A percentile compares a stretch with the other conserved stretches of the same genome.
These are phyloP conservation scores for Elephas maximus DNA, from an alignment of 2,113 vertebrate genomes.

Conservation along the genomic window DNA sequence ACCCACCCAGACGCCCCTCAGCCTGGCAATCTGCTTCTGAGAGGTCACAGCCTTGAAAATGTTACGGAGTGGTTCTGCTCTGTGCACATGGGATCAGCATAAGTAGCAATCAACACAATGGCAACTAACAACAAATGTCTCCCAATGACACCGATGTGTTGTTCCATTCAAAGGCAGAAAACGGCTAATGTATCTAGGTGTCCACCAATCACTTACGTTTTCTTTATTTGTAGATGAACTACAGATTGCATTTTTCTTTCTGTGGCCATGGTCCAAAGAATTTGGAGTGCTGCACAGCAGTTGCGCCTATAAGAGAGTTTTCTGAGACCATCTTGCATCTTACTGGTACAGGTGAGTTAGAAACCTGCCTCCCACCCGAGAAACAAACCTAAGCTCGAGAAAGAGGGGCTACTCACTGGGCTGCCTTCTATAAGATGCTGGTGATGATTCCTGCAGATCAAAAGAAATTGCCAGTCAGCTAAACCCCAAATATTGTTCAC, in stretches of 20 bases:
- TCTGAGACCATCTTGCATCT: not conserved
- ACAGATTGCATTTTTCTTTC: slow-evolving; percentile 34
- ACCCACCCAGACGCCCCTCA: no score
- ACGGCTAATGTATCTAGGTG: not conserved
- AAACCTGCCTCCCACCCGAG: slow-evolving; percentile 12
- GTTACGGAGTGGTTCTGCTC: not conserved
- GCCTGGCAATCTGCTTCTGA: not conserved
- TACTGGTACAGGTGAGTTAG: not conserved
- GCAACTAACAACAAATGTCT: not conserved
- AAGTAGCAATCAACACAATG: not conserved
- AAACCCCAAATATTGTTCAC: slow-evolving; percentile 1
- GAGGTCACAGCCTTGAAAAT: not conserved
- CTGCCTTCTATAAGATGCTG: slow-evolving; percentile 60
- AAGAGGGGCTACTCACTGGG: slow-evolving; percentile 74
- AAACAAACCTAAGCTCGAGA: slow-evolving; percentile 50
- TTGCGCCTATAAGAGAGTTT: slow-evolving; percentile 68
- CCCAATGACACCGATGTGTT: not conserved
- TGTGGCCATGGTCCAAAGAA: slow-evolving; percentile 43
- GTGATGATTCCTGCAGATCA: slow-evolving; percentile 65
- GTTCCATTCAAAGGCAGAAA: slow-evolving; percentile 34
- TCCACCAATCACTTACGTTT: slow-evolving; percentile 85
- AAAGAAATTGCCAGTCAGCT: slow-evolving; percentile 54
- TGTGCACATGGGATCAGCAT: not conserved
- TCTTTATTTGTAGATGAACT: slow-evolving; percentile 80
- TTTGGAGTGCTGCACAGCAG: slow-evolving; percentile 87